Base-by-base conservation (phyloP, 2,888 invertebrate genomes). In the Anoplius nigerrimus region DNA sequence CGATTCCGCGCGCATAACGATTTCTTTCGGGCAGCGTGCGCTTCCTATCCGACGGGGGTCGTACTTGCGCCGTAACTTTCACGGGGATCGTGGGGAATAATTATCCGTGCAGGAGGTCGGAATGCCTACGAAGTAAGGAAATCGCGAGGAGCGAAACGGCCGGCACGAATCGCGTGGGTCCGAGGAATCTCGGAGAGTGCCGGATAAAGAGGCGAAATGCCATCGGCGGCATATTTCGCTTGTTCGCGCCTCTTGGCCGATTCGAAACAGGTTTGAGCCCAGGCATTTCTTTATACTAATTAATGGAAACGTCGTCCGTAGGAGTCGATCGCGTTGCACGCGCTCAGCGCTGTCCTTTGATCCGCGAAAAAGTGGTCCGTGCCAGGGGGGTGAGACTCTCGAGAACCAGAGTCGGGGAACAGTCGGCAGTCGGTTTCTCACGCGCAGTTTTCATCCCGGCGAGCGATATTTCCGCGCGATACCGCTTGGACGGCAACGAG, bases 11-110 rank as follows among this genome's bases (percentile, higher is more conserved):
- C 52, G 54, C 56, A 55, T 62, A 57, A 62, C 24, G 53, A 61
- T 69, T 66, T 58, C 64, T 57, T 65, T 66, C 51, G 62, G 34
- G 11, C 11, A 34, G 11, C 34, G 34, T 5, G 20, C 34, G 34
- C 34, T 34, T 34, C 34, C 34, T 34, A 34, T 34, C 34, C 34
- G 48, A 48, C n/a, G 48, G 48, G 18, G 48, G 48, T 48, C 48
- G 48, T 22, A 34, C 21, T 8, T 15, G 53, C 16, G 62, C 22
- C 22, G 59, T 43, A 66, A 78, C 78, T 78, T 78, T 78, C 78
- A 79, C 78, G 72, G 62, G 48, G 46, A 72, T 77, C 59, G 34
- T 34, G 34, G 62, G 18, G 63, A 74, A 77, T 72, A 74, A 80
- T 80, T 74, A 70, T 66, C 64, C 68, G 55, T 63, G 65, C 65